A percentile compares a stretch with the other conserved stretches of the same genome.
Conservation (phyloP, 2,888 invertebrate genomes). For the Incurvaria masculella region DNA sequence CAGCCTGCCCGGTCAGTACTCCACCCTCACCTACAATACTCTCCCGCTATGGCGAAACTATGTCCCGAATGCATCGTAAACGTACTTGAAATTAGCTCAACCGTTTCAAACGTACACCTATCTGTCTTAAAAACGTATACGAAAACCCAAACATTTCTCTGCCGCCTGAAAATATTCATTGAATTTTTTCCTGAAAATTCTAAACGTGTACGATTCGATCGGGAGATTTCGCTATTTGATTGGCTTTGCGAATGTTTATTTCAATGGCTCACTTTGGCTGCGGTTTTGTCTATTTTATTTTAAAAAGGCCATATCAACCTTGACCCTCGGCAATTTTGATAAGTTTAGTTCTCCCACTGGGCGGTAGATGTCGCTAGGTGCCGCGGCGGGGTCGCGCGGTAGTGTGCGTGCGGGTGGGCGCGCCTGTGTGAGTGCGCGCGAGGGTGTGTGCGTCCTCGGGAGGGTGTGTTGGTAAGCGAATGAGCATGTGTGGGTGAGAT, state of each 20-base stretch:
- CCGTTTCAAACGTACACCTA: too few relatives aligned
- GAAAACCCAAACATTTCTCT: too few relatives aligned
- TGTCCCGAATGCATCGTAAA: too few relatives aligned
- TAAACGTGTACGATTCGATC: not conserved
- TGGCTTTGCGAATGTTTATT: not conserved
- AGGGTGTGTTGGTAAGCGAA: not conserved
- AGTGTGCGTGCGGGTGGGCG: slow-evolving; percentile 14
- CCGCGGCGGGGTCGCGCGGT: slow-evolving; percentile 1
- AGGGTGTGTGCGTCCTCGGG: not conserved
- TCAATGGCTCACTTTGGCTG: too few relatives aligned
- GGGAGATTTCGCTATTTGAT: not conserved
- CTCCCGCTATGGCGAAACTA: too few relatives aligned
- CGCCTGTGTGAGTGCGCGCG: slow-evolving; percentile 26
- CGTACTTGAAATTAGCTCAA: too few relatives aligned
- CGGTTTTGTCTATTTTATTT: not conserved
- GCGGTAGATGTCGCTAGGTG: slow-evolving; percentile 39
- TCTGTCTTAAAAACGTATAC: too few relatives aligned
- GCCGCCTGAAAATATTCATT: too few relatives aligned
- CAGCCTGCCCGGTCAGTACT: slow-evolving; percentile 56
- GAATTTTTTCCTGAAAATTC: not conserved
- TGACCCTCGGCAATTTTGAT: slow-evolving; percentile 25
- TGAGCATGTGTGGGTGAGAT: not conserved
- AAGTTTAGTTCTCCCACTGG: slow-evolving; percentile 20
- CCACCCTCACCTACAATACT: slow-evolving; percentile 16
- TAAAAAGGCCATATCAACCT: slow-evolving; percentile 31